Evolutionary conservation across 2,888 invertebrate species (phyloP), one percentile per base, ranked within the genome.

Genomic region (Alentia gelatinosa): DNA sequence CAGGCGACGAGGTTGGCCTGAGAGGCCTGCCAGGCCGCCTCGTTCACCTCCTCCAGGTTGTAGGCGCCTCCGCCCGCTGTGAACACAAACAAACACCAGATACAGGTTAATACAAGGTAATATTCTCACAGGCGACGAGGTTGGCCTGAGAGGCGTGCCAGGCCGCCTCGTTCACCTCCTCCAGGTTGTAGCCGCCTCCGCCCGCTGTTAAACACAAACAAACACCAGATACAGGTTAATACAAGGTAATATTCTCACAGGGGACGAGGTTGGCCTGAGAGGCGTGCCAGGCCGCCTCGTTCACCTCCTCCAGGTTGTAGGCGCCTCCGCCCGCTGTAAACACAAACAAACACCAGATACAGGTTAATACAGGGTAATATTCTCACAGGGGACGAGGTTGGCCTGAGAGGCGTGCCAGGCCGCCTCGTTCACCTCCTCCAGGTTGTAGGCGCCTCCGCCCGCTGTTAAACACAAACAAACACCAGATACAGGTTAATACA

Each of bases 1-100:
- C 97, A 97, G 7, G 97, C 97, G 35, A 96, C 96, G 93, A 97
- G 95, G 92, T 97, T 97, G 0, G 94, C 94, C 91, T 97, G 96
- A 91, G 97, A 97, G 42, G 97, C 96, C 92, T 97, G 96, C 97
- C 97, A 97, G 23, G 96, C 96, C 4, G 96, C 96, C 89, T 97
- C 97, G 92, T 96, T 96, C 35, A 90, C 40, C 15, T 90, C 89
- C 4, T 91, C 92, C 23, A 90, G 33, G 88, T 91, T 74, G 42
- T 91, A 92, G n/a, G 88, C 47, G 19, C 90, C 91, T 26, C 92
- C 91, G 40, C n/a, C n/a, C 7, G 83, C 90, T 90, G 86, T 39
- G 37, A 90, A 68, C 3, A 68, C n/a, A 68, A 26, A 68, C n/a
- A n/a, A n/a, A n/a, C n/a, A n/a, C n/a, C n/a, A n/a, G n/a, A n/a